A percentile compares a stretch with the other conserved stretches of the same genome.
phyloP scores from a whole-genome alignment of 1,140 invertebrate species.

The Drosophila pectinifera region DNA sequence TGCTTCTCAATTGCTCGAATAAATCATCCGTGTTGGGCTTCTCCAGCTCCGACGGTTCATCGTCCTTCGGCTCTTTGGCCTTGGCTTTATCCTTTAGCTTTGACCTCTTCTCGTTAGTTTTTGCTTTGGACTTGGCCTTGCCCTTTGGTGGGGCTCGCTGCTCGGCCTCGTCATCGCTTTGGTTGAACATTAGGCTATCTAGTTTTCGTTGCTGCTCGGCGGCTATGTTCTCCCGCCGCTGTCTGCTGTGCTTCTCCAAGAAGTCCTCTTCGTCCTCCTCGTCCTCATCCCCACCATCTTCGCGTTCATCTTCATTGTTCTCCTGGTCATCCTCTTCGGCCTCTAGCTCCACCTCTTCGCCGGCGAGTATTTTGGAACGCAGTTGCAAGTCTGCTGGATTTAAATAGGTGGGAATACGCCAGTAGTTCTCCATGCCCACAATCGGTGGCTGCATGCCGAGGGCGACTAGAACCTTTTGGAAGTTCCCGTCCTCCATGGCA shows the following conservation, averaged over 20 bases:
- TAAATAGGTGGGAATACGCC: conserved; percentile 87
- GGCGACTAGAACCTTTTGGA: conserved; percentile 87
- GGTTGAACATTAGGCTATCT: conserved; percentile 77
- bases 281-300: conserved; percentile 1
- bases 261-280: conserved; percentile 71
- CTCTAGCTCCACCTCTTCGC: conserved; percentile 71
- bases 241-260: conserved; percentile 66
- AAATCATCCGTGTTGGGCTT: conserved; percentile 71
- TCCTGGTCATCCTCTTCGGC: conserved; percentile 33
- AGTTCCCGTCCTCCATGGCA: conserved; percentile 87
- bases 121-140: conserved; percentile 32
- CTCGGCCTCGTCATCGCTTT: conserved; percentile 80
- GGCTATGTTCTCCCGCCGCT: conserved; percentile 67
- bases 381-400: conserved; percentile 84
- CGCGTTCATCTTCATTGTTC: conserved; percentile 10
- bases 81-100: conserved; percentile 43
- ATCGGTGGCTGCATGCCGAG: conserved; percentile 87
- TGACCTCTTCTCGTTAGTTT: conserved; percentile 32
- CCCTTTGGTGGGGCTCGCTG: conserved; percentile 45
- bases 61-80: conserved; percentile 30
- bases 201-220: conserved; percentile 65
- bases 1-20: conserved; percentile 82
- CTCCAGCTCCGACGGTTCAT: conserved; percentile 64
- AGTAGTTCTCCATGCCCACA: conserved; percentile 87
- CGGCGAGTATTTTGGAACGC: conserved; percentile 67